These are phyloP conservation scores for Cinclus mexicanus DNA, from an alignment of 2,113 vertebrate genomes.

Conservation along the genomic window DNA sequence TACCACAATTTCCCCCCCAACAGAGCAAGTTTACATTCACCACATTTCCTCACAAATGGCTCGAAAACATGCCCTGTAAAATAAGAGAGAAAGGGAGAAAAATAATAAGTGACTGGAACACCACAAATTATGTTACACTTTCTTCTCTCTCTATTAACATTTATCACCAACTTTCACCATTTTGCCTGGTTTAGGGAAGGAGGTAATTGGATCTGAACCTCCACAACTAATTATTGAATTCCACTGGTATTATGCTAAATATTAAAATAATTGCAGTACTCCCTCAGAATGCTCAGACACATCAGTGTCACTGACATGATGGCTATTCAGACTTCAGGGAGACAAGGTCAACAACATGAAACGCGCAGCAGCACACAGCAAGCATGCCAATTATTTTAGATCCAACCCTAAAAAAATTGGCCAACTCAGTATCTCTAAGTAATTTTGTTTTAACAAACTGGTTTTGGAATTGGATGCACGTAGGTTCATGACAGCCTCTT, in stretches of 20 bases:
- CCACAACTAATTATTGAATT: constrained; percentile 1
- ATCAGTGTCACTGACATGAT: background rate
- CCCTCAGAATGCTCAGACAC: background rate
- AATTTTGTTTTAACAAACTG: background rate
- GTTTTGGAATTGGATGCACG: background rate
- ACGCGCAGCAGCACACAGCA: fast-evolving
- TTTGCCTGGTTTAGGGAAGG: background rate
- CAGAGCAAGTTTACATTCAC: constrained; percentile 50
- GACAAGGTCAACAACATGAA: background rate
- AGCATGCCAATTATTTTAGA: constrained; percentile 4
- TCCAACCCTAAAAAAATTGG: background rate
- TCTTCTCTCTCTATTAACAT: background rate
- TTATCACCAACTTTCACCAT: background rate
- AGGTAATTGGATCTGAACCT: background rate
- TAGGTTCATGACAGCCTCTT: background rate
- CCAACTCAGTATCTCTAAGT: background rate
- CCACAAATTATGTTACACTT: background rate
- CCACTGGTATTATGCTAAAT: background rate
- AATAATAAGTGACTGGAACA: background rate
- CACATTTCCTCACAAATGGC: constrained; percentile 62
- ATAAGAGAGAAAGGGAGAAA: background rate
- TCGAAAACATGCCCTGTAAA: constrained; percentile 7
- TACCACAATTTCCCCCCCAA: constrained; percentile 48
- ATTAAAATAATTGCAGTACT: constrained; percentile 17
- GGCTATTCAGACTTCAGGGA: background rate